phyloP scores from a whole-genome alignment of 2,888 invertebrate species.

The Drosophila conformis region DNA sequence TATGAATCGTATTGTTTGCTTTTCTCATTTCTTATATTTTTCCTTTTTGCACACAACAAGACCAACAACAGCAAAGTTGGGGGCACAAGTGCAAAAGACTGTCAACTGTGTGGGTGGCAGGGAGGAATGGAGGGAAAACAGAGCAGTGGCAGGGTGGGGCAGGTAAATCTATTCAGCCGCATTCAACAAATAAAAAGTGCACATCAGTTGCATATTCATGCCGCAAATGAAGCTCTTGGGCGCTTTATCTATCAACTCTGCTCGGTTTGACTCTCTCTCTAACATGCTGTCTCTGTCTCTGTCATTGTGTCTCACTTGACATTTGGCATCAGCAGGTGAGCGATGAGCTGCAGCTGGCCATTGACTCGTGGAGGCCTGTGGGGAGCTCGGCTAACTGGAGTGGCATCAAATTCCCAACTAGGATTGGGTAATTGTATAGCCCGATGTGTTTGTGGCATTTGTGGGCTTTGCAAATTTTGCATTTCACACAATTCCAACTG shows the following conservation, averaged over 20 bases:
- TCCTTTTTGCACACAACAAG: conserved; percentile 38
- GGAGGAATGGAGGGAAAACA: background rate
- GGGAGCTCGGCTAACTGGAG: background rate
- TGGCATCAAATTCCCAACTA: conserved; percentile 38
- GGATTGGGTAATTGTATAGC: conserved; percentile 71
- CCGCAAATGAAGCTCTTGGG: conserved; percentile 18
- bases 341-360: conserved; percentile 61
- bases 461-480: conserved; percentile 39
- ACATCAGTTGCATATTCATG: conserved; percentile 65
- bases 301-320: conserved; percentile 11
- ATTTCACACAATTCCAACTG: conserved; percentile 52
- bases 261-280: conserved; percentile 32
- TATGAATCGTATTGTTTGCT: conserved; percentile 72
- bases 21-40: conserved; percentile 44
- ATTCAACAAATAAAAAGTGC: conserved; percentile 49
- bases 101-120: conserved; percentile 48
- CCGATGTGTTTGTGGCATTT: conserved; percentile 32
- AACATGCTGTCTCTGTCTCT: background rate
- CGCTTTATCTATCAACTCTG: conserved; percentile 52
- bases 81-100: conserved; percentile 70
- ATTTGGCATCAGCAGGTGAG: conserved; percentile 47
- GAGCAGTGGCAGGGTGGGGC: background rate
- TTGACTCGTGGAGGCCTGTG: conserved; percentile 54
- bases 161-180: conserved; percentile 28
- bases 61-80: conserved; percentile 15